Base-by-base conservation (phyloP, 2,113 vertebrate species). In the Orientallactaga bullata region DNA sequence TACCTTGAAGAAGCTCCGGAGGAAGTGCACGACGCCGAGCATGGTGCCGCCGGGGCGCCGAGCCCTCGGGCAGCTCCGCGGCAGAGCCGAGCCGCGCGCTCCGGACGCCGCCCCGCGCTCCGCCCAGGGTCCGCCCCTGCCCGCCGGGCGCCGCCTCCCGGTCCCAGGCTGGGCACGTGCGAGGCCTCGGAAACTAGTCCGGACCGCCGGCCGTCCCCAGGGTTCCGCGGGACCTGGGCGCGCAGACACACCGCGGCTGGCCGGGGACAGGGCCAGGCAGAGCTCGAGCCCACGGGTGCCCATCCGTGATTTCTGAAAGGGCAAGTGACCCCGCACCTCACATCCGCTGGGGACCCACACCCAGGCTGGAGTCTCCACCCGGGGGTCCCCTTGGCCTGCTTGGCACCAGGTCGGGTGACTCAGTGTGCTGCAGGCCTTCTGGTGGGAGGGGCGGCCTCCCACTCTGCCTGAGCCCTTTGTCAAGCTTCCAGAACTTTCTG, bases 1-100 rank as follows among this genome's bases (percentile, higher is more conserved):
- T 98, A 99, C 99, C 99, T 99, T 98, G 96, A 99, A 99, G 97
- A 99, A 98, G 94, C 98, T 98, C 93, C 98, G 98, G 88, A 99
- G 98, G 94, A 99, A 99, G 97, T 98, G 98, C 98, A 99, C 95
- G 89, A 99, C 96, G 94, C 98, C 98, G 83, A 99, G 97, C 98
- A 99, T 99, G 98, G 97, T 98, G 96, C 96, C 68, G 69, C 92
- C 39, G 84, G 97, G 81, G 92, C 96, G 88, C 94, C 95, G 69
- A 16, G 84, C 30, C 1, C 51, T 0, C 3, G 13, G 20, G 78
- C 74, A 2, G 7, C 0, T 32, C 32, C 3, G 20, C 55, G 55
- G 55, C 55, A 16, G 7, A 15, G 55, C 68, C 0, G 0, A 68
- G 83, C 66, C 65, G 4, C 21, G 65, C 35, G 35, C 65, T 94